phyloP scores from a whole-genome alignment of 2,113 vertebrate genomes.

The Eolophus roseicapilla region DNA sequence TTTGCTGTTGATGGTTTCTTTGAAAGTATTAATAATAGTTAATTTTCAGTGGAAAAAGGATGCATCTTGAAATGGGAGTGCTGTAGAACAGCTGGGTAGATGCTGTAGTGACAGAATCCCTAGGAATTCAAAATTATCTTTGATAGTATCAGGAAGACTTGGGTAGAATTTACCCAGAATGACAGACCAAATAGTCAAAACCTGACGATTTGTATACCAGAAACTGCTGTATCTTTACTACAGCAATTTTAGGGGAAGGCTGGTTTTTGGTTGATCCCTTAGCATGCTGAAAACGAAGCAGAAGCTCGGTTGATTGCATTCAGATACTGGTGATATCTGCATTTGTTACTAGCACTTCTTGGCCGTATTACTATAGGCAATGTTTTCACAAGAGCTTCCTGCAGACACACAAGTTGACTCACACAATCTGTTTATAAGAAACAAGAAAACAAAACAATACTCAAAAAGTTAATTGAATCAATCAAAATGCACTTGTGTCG shows the following conservation, averaged over 20 bases:
- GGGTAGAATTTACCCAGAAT: neutral
- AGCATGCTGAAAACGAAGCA: neutral
- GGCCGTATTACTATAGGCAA: neutral
- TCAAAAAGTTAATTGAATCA: neutral
- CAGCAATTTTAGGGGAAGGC: neutral
- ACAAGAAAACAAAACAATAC: neutral
- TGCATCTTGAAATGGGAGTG: neutral
- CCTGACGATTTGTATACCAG: neutral
- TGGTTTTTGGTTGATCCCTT: neutral
- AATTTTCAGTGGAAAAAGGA: neutral
- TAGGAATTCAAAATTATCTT: neutral
- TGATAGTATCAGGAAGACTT: neutral
- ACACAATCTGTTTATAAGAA: neutral
- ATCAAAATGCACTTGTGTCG: neutral
- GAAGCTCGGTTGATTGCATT: neutral
- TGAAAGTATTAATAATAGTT: neutral
- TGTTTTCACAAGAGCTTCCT: neutral
- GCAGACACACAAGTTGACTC: neutral
- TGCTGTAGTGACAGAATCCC: neutral
- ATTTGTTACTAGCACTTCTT: neutral
- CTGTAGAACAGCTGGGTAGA: neutral
- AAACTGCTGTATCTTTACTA: neutral
- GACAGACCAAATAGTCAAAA: neutral
- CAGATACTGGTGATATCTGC: neutral
- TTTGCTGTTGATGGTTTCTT: neutral